Percentiles rank a stretch among this genome's conserved stretches.
These are phyloP conservation scores for Hydrozoanthus gracilis DNA, from an alignment of 92 coral and sea anemone genomes.

Conservation along the genomic window DNA sequence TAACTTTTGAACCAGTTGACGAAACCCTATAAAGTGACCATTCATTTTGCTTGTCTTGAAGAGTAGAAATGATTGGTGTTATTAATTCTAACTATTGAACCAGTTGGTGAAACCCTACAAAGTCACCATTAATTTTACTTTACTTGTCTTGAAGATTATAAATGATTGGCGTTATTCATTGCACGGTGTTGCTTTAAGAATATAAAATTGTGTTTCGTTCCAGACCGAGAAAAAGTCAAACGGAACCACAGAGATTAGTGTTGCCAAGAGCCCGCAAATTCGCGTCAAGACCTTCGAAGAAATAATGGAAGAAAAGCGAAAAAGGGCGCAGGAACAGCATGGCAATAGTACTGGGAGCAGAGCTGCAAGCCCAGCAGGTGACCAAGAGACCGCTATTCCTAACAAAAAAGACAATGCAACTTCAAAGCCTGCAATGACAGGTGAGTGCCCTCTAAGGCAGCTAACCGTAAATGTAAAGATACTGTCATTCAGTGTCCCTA, in stretches of 20 bases:
- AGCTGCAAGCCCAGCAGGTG: background rate
- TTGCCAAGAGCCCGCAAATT: constrained; percentile 25
- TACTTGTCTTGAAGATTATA: no score
- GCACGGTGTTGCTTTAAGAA: background rate
- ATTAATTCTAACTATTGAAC: no score
- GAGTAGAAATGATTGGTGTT: no score
- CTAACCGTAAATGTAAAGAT: background rate
- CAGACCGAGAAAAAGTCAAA: constrained; percentile 9
- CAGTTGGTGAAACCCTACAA: no score
- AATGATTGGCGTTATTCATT: no score
- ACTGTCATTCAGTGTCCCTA: background rate
- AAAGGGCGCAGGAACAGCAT: constrained; percentile 8
- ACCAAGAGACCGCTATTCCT: background rate
- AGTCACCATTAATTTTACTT: no score
- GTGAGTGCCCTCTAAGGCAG: background rate
- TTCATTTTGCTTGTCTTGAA: no score
- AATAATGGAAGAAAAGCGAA: constrained; percentile 72
- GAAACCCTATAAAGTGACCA: no score
- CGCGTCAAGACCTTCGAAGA: constrained; percentile 72
- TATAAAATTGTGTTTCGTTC: background rate
- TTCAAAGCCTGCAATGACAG: background rate
- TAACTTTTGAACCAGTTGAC: no score
- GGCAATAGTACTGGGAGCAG: background rate
- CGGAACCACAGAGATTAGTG: background rate
- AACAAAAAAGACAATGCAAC: background rate